Percentiles rank a stretch among this genome's conserved stretches.
phyloP scores from a whole-genome alignment of 2,797 vertebrate species.

The Siniperca obscura region DNA sequence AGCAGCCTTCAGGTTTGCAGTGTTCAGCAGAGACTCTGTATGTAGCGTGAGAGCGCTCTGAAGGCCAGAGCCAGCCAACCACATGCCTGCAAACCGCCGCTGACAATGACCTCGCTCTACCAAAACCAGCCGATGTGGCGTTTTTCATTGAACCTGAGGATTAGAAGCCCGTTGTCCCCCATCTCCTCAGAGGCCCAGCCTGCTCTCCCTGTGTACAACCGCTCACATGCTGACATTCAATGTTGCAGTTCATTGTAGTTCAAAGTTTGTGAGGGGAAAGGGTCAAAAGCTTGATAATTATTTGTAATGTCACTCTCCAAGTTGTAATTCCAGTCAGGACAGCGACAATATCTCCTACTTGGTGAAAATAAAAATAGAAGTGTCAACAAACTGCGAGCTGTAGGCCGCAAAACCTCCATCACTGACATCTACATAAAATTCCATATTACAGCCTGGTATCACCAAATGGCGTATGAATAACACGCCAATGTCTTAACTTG shows the following conservation, averaged over 20 bases:
- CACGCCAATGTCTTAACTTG: too few species aligned
- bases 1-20: conserved; percentile 31
- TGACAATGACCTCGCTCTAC: conserved; percentile 59
- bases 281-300: too few species aligned
- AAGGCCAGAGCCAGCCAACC: conserved; percentile 19
- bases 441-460: too few species aligned
- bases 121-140: conserved; percentile 67
- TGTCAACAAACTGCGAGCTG: background rate
- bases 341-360: background rate
- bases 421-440: background rate
- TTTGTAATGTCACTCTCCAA: background rate
- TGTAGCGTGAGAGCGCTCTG: conserved; percentile 37
- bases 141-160: conserved; percentile 78
- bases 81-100: conserved; percentile 28
- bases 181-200: conserved; percentile 59
- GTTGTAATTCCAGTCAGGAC: background rate
- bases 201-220: conserved; percentile 2
- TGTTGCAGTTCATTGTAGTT: conserved; percentile 23
- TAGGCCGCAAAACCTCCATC: background rate
- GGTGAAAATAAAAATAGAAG: background rate
- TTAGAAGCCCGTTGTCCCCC: conserved; percentile 62
- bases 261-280: background rate
- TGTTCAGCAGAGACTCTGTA: conserved; percentile 37
- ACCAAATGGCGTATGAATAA: too few species aligned
- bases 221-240: conserved; percentile 24